A percentile compares a stretch with the other conserved stretches of the same genome.
Conservation (phyloP, 2,113 vertebrate genomes). For the Notechis scutatus region DNA sequence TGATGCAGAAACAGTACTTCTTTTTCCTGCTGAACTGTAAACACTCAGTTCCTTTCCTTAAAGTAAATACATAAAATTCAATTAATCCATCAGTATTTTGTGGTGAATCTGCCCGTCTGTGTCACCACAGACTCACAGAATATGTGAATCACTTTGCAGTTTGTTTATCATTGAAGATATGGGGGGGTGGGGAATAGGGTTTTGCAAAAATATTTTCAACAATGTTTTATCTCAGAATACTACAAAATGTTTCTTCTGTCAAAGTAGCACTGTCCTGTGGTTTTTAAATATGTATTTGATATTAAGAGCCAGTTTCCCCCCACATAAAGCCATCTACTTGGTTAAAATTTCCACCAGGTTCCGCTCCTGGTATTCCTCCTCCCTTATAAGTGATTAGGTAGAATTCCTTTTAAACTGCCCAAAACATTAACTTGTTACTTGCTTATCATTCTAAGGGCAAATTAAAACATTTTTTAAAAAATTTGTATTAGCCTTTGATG, state of each 20-base stretch:
- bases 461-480: background rate
- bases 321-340: background rate
- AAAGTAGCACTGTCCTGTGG: background rate
- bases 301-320: background rate
- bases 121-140: conserved; percentile 35
- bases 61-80: background rate
- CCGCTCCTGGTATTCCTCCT: background rate
- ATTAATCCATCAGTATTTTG: conserved; percentile 27
- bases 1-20: conserved; percentile 54
- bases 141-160: conserved; percentile 29
- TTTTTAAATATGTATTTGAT: background rate
- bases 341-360: background rate
- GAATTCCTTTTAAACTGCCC: background rate
- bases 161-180: conserved; percentile 4
- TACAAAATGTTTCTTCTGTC: background rate
- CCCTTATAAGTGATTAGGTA: background rate
- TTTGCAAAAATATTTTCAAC: background rate
- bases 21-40: conserved; percentile 62
- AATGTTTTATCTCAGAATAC: background rate
- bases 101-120: conserved; percentile 28
- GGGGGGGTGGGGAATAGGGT: background rate
- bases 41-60: conserved; percentile 23
- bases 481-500: background rate
- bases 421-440: background rate
- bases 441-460: background rate